Conservation (phyloP, 2,888 invertebrate genomes). For the Nomada hirtipes region DNA sequence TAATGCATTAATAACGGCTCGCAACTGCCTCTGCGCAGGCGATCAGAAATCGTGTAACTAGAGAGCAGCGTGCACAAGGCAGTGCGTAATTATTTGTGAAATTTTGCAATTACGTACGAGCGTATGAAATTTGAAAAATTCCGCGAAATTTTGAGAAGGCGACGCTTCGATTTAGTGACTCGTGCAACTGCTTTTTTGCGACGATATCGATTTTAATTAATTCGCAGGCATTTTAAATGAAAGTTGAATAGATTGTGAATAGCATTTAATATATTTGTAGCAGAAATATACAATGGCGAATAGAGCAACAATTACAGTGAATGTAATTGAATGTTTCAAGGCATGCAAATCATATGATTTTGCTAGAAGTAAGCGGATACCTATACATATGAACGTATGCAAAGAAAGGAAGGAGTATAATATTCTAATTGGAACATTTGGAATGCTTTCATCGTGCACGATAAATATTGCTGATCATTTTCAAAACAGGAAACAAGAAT, state of each 20-base stretch:
- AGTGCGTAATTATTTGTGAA: neutral
- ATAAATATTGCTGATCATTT: conserved; percentile 3
- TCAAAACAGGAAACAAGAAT: neutral
- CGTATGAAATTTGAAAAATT: neutral
- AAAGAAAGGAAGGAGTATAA: neutral
- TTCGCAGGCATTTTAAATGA: neutral
- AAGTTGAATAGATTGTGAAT: neutral
- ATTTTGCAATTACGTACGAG: neutral
- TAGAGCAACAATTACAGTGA: neutral
- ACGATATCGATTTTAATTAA: too few species aligned
- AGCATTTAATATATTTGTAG: neutral
- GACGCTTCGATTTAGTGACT: too few species aligned
- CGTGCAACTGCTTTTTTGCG: too few species aligned
- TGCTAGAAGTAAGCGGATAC: neutral
- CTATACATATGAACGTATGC: neutral
- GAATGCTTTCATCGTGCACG: neutral
- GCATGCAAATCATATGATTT: neutral
- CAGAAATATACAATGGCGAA: neutral
- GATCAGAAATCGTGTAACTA: neutral
- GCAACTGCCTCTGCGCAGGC: conserved; percentile 13
- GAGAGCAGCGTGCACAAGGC: neutral
- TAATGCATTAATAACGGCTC: conserved; percentile 4
- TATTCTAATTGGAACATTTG: conserved; percentile 13
- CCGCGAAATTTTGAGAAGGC: too few species aligned
- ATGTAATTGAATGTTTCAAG: neutral